Evolutionary conservation across 2,113 vertebrate species (phyloP), one percentile per base, ranked within the genome.

Genomic region (Neotoma lepida): DNA sequence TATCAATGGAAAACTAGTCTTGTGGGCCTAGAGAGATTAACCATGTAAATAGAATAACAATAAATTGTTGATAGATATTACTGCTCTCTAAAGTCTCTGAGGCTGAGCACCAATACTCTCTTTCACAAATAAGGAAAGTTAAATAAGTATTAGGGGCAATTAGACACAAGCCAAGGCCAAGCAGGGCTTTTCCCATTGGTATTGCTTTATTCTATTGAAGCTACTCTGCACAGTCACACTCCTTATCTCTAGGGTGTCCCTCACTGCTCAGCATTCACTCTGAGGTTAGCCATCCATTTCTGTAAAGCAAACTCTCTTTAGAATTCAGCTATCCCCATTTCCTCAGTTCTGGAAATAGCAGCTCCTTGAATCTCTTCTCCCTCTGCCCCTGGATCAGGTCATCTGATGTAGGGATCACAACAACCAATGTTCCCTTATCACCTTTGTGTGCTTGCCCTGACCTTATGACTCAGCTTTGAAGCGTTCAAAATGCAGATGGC

Each of bases 91-190:
- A 89, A 44, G 26, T 2, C 6, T 73, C 68, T 58, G 56, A 94
- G 33, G 3, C 89, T 39, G 15, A 77, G 63, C 4, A 15, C 9
- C 46, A 7, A 61, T 33, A 41, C 18, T 76, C 49, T 76, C 49
- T 93, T 80, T 44, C 35, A 14, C 17, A 66, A 96, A 95, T 39
- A 80, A 92, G 35, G 39, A 14, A 91, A 89, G 80, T 58, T 58
- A 61, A 39, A 17, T 63, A 88, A 77, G 46, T 44, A 1, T 28
- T 44, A 58, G 2, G 18, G 3, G 9, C 6, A 56, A 18, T 74
- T 84, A 39, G 71, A 91, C 51, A 70, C 39, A 87, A 35, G 44
- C 28, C 73, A 46, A 71, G 71, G 49, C 6, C 10, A 90, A 84
- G 41, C 66, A 81, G 74, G 39, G 84, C 28, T 85, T 81, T 90